Evolutionary conservation across 35 echinoderm and acorn worm species (phyloP), one percentile per base, ranked within the genome.

Genomic region (Hemicentrotus pulcherrimus): DNA sequence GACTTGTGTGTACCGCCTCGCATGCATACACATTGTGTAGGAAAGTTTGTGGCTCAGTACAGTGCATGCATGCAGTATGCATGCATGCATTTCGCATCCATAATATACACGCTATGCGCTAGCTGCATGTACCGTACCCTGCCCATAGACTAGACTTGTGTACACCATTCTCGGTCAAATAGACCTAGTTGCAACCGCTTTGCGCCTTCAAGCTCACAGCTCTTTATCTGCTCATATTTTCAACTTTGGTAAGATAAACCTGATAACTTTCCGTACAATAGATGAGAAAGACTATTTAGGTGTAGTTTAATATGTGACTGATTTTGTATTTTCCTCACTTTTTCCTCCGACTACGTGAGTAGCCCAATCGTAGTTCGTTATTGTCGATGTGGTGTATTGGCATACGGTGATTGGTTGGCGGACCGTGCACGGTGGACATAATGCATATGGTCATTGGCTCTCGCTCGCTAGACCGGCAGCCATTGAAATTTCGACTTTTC

Each of bases 351-450:
- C 65, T 28, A 22, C 7, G 65, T 78, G 28, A 78, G 65, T 28
- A 47, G 88, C 88, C 88, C 88, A 90, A 90, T 90, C 88, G 88
- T 90, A 41, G 15, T 5, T 90, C 32, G 88, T 24, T 47, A 9
- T 90, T 47, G 46, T 47, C 46, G 4, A 32, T 41, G 88, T 46
- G 16, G 32, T 45, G 88, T 47, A 47, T 90, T 90, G 88, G 88
- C 46, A 90, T 90, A 90, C 31, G 31, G 19, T 90, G 88, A 90
- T 90, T 90, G 88, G 88, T 90, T 90, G 88, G 88, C 88, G 88
- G 88, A 0, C 46, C 16, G 88, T 78, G 14, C 88, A 24, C 46
- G 88, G 46, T 32, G 12, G 46, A 45, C 88, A n/a, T n/a, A 90
- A 90, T 90, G 88, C 31, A 45, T 90, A 10, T 90, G 88, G 88